These are phyloP conservation scores for Glomeris marginata DNA, from an alignment of 2,888 invertebrate species.

Conservation along the genomic window DNA sequence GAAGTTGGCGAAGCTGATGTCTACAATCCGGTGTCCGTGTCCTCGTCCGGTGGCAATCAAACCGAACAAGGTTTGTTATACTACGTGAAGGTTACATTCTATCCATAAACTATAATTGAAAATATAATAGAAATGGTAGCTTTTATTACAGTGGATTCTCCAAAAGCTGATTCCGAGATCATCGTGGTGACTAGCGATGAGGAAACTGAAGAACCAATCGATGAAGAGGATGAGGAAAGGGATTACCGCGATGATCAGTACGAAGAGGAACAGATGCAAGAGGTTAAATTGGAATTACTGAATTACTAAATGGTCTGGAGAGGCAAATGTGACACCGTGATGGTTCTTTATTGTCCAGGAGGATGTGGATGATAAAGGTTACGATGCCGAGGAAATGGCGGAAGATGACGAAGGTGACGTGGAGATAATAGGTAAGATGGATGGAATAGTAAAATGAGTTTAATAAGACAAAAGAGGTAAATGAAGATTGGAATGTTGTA, in stretches of 20 bases:
- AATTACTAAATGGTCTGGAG: background rate
- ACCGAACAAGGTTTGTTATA: too few relatives aligned
- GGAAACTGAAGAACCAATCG: background rate
- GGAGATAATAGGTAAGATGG: constrained; percentile 11
- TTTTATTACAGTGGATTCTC: too few relatives aligned
- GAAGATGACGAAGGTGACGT: constrained; percentile 17
- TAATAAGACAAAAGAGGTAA: constrained; percentile 17
- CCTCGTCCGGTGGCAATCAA: too few relatives aligned
- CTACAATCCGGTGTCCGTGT: too few relatives aligned
- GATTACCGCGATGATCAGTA: constrained; percentile 10
- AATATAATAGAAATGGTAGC: too few relatives aligned
- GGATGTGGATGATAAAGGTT: too few relatives aligned
- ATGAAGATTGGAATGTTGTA: constrained; percentile 16
- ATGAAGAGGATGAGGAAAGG: constrained; percentile 14
- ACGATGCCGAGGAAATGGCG: constrained; percentile 17
- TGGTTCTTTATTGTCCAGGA: background rate
- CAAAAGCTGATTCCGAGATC: background rate
- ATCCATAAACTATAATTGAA: too few relatives aligned
- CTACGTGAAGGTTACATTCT: too few relatives aligned
- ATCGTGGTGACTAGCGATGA: constrained; percentile 9
- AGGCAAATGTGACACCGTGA: too few relatives aligned
- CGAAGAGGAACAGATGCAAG: constrained; percentile 11
- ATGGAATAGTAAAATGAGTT: background rate
- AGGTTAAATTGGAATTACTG: background rate
- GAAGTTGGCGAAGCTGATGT: too few relatives aligned